Percentiles rank a stretch among this genome's conserved stretches.
Evolutionary conservation across 2,797 vertebrate genomes (phyloP).

Genomic region (Parauchenoglanis ngamensis): DNA sequence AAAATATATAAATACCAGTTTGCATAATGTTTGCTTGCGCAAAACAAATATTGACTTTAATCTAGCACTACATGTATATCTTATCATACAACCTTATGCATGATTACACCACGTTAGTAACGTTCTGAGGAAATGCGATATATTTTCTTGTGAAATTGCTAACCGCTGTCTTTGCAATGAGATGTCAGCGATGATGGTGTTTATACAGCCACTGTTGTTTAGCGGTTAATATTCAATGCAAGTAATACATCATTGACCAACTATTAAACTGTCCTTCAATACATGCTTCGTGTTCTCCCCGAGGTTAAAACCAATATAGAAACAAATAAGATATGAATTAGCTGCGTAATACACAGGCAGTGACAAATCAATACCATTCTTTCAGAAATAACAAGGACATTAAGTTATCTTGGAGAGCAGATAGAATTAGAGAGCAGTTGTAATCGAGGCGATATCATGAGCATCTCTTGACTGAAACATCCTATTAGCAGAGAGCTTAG

Average conservation of each 20-base stretch:
- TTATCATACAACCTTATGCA: neutral
- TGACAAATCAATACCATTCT: conserved; percentile 56
- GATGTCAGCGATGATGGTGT: neutral
- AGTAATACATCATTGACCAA: conserved; percentile 20
- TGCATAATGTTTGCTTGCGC: too few species aligned
- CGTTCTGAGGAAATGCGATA: neutral
- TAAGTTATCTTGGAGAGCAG: conserved; percentile 59
- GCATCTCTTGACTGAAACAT: conserved; percentile 76
- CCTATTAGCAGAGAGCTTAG: conserved; percentile 74
- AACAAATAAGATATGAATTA: conserved; percentile 53
- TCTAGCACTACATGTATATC: too few species aligned
- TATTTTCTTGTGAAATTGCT: neutral
- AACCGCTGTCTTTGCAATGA: neutral
- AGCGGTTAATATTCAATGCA: conserved; percentile 32
- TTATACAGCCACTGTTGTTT: neutral
- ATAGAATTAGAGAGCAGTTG: conserved; percentile 57
- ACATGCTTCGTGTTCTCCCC: conserved; percentile 1
- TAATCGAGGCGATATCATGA: conserved; percentile 63
- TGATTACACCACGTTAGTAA: neutral
- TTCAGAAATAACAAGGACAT: conserved; percentile 61
- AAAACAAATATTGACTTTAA: too few species aligned
- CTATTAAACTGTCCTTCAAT: conserved; percentile 37
- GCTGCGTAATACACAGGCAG: conserved; percentile 45
- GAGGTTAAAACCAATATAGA: conserved; percentile 43
- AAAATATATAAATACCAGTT: too few species aligned